phyloP scores from a whole-genome alignment of 2,888 invertebrate genomes.

The Hirtodrosophila confusa region DNA sequence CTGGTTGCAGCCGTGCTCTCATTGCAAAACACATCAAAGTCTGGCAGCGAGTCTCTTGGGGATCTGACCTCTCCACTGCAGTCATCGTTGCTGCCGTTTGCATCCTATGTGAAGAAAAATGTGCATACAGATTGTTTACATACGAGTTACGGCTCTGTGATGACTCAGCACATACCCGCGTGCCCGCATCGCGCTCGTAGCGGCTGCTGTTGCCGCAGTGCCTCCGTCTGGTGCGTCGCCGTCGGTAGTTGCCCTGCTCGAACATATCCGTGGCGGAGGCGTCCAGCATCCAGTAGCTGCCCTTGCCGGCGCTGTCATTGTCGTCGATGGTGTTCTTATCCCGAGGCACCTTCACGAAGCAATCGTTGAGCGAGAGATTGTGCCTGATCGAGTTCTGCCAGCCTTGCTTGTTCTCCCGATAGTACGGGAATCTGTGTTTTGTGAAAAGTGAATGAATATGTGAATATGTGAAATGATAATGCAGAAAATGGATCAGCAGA shows the following conservation, averaged over 20 bases:
- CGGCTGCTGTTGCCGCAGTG: conserved; percentile 74
- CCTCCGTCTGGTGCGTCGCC: conserved; percentile 87
- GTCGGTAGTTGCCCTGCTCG: conserved; percentile 93
- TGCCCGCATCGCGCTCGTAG: conserved; percentile 63
- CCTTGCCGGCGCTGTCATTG: conserved; percentile 87
- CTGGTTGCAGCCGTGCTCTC: conserved; percentile 45
- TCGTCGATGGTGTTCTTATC: conserved; percentile 84
- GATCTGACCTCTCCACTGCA: conserved; percentile 41
- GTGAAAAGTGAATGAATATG: no score
- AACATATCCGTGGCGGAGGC: conserved; percentile 93
- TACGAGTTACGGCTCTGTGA: neutral
- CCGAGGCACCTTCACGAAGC: conserved; percentile 89
- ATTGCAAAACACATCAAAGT: conserved; percentile 67
- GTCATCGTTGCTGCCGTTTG: conserved; percentile 51
- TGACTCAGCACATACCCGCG: conserved; percentile 48
- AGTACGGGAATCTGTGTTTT: conserved; percentile 88
- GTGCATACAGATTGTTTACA: neutral
- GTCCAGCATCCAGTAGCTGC: conserved; percentile 92
- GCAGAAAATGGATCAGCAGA: no score
- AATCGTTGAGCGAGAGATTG: conserved; percentile 92
- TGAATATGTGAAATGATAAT: no score
- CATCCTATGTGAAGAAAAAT: conserved; percentile 41
- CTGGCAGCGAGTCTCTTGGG: conserved; percentile 47
- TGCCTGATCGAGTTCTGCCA: conserved; percentile 94
- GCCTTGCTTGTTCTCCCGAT: conserved; percentile 92